These are phyloP conservation scores for Speoplatyrhinus poulsoni DNA, from an alignment of 2,113 vertebrate genomes.

Conservation along the genomic window DNA sequence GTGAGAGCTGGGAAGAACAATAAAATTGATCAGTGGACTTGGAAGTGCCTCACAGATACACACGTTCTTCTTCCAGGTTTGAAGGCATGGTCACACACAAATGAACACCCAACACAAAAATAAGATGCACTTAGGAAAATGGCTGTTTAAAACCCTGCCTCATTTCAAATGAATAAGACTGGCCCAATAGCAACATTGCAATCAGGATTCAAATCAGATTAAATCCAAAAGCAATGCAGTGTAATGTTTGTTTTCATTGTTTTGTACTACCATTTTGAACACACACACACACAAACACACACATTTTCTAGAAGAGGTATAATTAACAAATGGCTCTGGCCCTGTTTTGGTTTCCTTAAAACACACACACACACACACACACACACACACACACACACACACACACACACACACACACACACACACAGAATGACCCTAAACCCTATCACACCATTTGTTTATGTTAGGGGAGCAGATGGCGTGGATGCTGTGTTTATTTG, in stretches of 20 bases:
- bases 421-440: neutral
- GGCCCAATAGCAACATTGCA: neutral
- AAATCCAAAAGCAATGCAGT: neutral
- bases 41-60: neutral
- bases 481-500: conserved; percentile 2
- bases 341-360: neutral
- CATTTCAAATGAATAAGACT: neutral
- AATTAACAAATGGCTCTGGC: neutral
- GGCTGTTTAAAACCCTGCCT: neutral
- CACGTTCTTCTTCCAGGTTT: neutral
- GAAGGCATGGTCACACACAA: neutral
- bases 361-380: conserved; percentile 8
- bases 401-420: neutral
- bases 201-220: neutral
- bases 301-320: neutral
- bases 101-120: neutral
- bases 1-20: conserved; percentile 12
- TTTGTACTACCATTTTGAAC: neutral
- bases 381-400: conserved; percentile 2
- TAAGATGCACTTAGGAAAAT: neutral
- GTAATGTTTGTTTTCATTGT: neutral
- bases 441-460: conserved; percentile 7
- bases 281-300: neutral
- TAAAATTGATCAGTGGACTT: conserved; percentile 32
- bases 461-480: conserved; percentile 37